Base-by-base conservation (phyloP, 1,140 invertebrate species). In the Drosophila serrata region DNA sequence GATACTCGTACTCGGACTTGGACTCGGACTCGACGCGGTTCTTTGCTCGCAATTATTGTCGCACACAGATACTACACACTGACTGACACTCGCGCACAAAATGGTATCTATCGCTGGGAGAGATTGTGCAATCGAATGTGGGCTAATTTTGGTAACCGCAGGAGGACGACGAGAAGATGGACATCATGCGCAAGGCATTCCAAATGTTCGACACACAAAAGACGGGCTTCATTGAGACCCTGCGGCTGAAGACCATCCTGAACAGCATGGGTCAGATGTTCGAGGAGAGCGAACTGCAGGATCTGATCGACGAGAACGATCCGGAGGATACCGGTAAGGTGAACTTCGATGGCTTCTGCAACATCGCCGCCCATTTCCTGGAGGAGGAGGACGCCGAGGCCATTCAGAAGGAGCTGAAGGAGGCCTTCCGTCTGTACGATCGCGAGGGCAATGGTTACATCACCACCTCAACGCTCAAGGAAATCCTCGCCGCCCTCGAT, bases 161-260 rank as follows among this genome's bases (percentile, higher is more conserved):
- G 91, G 91, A 92, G 51, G 91, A 97, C 92, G 96, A 97, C 77
- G 96, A 97, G 93, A 97, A 97, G 93, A 95, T 96, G 94, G 96
- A 96, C 87, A 96, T 98, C 93, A 97, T 98, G 94, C 96, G 97
- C 84, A 98, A 98, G 92, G 97, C 97, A 75, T 98, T 98, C 94
- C 96, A 97, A 93, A 98, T 98, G 97, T 98, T 98, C 86, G 98
- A 98, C 93, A 97, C 97, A 70, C 96, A 96, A 62, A 98, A 98
- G 93, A 95, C 95, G 46, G 98, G 97, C 12, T 97, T 96, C 93
- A 98, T 98, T 64, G 97, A 98, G 74, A 97, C 97, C 1, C 93
- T 96, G 43, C 98, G 98, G 91, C 97, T 98, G 91, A 96, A 96
- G 57, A 98, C 97, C 73, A 98, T 98, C 81, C 93, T 98, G n/a